Evolutionary conservation across 2,888 invertebrate genomes (phyloP).

Genomic region (Tipula helvola): DNA sequence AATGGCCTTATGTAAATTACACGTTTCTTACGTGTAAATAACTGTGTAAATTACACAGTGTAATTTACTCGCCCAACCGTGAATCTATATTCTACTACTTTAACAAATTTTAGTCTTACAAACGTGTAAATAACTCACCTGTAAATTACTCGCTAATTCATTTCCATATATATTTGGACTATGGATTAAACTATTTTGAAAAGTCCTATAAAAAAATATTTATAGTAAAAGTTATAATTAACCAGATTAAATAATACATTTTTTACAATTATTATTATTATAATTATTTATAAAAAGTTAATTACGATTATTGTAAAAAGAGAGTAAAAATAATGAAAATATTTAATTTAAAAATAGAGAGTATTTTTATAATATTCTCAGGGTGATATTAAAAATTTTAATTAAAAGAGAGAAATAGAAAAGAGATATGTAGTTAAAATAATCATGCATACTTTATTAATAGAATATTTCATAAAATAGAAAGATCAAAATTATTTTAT

Average conservation of each 20-base stretch:
- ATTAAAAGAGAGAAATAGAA: background rate
- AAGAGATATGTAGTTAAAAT: background rate
- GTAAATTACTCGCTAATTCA: conserved; percentile 23
- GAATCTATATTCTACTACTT: too few relatives aligned
- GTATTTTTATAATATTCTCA: background rate
- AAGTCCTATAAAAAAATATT: background rate
- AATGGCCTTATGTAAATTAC: too few relatives aligned
- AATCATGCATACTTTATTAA: background rate
- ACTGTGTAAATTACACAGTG: too few relatives aligned
- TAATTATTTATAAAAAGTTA: background rate
- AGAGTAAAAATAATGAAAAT: background rate
- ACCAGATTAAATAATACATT: background rate
- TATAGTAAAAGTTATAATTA: background rate
- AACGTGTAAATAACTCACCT: conserved; percentile 18
- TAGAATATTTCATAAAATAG: background rate
- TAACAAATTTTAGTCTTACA: too few relatives aligned
- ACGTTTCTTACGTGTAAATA: too few relatives aligned
- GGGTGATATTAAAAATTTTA: background rate
- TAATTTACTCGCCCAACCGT: too few relatives aligned
- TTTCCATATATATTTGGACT: conserved; percentile 24
- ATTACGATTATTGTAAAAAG: background rate
- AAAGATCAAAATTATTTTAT: background rate
- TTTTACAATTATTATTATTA: background rate
- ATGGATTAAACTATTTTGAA: conserved; percentile 19
- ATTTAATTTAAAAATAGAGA: background rate